Conservation (phyloP, 1,140 invertebrate genomes). For the Apolygus lucorum region DNA sequence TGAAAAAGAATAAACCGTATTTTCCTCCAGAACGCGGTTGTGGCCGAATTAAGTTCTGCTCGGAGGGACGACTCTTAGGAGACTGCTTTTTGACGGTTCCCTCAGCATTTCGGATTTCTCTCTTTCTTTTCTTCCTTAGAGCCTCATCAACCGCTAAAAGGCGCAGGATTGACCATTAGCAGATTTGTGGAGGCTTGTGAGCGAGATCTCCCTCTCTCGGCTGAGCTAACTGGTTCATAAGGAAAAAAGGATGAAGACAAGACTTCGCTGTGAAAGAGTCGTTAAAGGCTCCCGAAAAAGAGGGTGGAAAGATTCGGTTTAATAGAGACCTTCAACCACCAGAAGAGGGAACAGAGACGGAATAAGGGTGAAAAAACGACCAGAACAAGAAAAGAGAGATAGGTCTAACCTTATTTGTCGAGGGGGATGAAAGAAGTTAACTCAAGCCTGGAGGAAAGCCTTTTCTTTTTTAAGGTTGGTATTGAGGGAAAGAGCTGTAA, state of each 20-base stretch:
- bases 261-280: slow-evolving; percentile 12
- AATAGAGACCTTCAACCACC: background rate
- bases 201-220: background rate
- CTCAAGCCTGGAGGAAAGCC: background rate
- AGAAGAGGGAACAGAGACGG: slow-evolving; percentile 2
- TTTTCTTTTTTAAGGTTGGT: background rate
- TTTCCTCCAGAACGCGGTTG: too few species aligned
- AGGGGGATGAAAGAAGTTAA: background rate
- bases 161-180: background rate
- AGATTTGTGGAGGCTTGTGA: background rate
- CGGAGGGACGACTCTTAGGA: too few species aligned
- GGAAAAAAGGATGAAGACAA: slow-evolving; percentile 19
- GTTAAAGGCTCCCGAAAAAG: slow-evolving; percentile 6
- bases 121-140: too few species aligned
- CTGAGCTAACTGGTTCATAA: background rate
- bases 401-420: slow-evolving; percentile 1
- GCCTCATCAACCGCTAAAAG: background rate
- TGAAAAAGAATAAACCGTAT: too few species aligned
- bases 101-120: too few species aligned
- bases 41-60: too few species aligned
- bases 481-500: background rate
- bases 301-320: slow-evolving; percentile 8
- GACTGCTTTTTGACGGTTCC: too few species aligned
- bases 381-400: slow-evolving; percentile 10
- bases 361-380: background rate